Evolutionary conservation across 2,113 vertebrate genomes (phyloP).

Genomic region (Lepidothrix coronata): DNA sequence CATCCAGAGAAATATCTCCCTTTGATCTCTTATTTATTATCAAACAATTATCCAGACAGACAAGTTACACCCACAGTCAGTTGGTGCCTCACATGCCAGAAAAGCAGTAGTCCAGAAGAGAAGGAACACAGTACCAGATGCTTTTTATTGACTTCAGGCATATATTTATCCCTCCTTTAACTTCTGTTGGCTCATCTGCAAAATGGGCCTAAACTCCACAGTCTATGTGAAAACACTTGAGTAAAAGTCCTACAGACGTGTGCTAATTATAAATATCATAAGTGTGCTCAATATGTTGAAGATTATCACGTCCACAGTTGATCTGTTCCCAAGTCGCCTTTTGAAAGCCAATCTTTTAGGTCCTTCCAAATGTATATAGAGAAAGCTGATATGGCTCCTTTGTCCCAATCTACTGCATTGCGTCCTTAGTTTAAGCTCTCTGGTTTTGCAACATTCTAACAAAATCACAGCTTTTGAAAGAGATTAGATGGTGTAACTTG

Average conservation of each 20-base stretch:
- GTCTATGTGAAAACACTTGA: not conserved
- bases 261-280: not conserved
- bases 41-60: slow-evolving; percentile 51
- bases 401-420: not conserved
- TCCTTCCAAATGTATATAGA: not conserved
- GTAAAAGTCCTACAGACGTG: not conserved
- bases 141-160: slow-evolving; percentile 19
- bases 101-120: slow-evolving; percentile 33
- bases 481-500: slow-evolving; percentile 44
- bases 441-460: slow-evolving; percentile 55
- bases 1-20: slow-evolving; percentile 2
- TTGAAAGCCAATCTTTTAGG: slow-evolving; percentile 4
- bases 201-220: not conserved
- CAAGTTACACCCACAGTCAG: slow-evolving; percentile 2
- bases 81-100: slow-evolving; percentile 23
- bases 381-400: not conserved
- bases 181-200: not conserved
- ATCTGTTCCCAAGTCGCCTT: not conserved
- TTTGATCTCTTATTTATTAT: slow-evolving; percentile 58
- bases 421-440: not conserved
- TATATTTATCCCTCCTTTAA: not conserved
- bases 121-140: not conserved
- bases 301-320: not conserved
- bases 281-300: not conserved
- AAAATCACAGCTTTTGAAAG: slow-evolving; percentile 56